Base-by-base conservation (phyloP, 2,888 invertebrate genomes). In the Lasioglossum malachurum region DNA sequence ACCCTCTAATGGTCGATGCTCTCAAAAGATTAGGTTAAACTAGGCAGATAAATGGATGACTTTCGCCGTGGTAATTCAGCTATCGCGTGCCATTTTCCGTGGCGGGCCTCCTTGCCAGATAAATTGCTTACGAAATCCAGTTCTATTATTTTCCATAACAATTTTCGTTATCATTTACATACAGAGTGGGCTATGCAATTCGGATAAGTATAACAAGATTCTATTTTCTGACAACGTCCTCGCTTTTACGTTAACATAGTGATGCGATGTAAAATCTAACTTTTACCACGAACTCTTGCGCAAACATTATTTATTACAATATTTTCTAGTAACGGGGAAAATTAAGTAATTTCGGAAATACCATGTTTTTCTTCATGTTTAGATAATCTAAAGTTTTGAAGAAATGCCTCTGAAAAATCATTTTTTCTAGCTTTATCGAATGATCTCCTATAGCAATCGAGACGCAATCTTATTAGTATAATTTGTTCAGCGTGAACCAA, bases 71-170 rank as follows among this genome's bases (percentile, higher is more conserved):
- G 80, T 86, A 82, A 88, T 86, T 88, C 67, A 80, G 75, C 67
- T 88, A 82, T 88, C 88, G 88, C 88, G 88, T 86, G 88, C 75
- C 73, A 75, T 82, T 76, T 80, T 60, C 72, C 41, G 23, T 44
- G 27, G 23, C 53, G 16, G 60, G 35, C 23, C 64, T 60, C 27
- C 31, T 57, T 78, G 27, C 27, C 27, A 41, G 53, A 60, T 75
- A 35, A 75, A 60, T 60, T 46, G 60, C 41, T 46, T 71, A 35
- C 41, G 71, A 72, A 53, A 60, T 49, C 75, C 44, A 71, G 31
- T 75, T 75, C 49, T 60, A 38, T 69, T 49, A 35, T 75, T 41
- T 75, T 46, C 79, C 31, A 67, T 19, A 76, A 76, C 60, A 77
- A 77, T 77, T 46, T 69, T 77, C 46, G 49, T 53, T 35, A 41